phyloP scores from a whole-genome alignment of 2,888 invertebrate genomes.

The Ganaspis brasiliensis region DNA sequence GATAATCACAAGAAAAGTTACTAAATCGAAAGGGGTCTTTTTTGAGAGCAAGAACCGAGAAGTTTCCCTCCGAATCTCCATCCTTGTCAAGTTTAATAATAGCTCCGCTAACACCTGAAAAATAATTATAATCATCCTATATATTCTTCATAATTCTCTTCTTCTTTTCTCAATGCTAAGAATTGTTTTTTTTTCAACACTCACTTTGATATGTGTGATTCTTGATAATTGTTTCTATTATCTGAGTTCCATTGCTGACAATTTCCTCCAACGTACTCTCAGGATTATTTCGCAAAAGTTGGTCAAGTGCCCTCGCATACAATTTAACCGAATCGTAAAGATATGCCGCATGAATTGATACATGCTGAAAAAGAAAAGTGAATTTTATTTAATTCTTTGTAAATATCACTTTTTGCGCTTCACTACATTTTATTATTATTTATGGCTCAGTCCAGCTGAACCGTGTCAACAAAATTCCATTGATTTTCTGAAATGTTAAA shows the following conservation, averaged over 20 bases:
- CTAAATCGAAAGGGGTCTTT: conserved; percentile 80
- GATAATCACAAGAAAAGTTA: conserved; percentile 87
- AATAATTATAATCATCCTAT: conserved; percentile 25
- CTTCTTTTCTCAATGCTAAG: background rate
- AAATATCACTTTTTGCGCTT: too few relatives aligned
- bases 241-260: conserved; percentile 92
- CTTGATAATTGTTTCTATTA: conserved; percentile 92
- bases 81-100: conserved; percentile 94
- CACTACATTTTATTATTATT: too few relatives aligned
- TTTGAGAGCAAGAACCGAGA: conserved; percentile 94
- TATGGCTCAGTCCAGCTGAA: too few relatives aligned
- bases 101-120: conserved; percentile 95
- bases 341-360: conserved; percentile 95
- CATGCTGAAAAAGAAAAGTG: conserved; percentile 84
- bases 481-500: too few relatives aligned
- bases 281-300: conserved; percentile 85
- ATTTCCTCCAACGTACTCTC: conserved; percentile 85
- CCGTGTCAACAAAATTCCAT: too few relatives aligned
- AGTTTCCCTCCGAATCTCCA: conserved; percentile 98
- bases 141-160: conserved; percentile 10
- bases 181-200: conserved; percentile 75
- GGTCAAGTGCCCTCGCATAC: conserved; percentile 93
- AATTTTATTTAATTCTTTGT: too few relatives aligned
- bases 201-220: conserved; percentile 93
- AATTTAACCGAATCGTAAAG: conserved; percentile 96